These are phyloP conservation scores for Ptilorrhoa leucosticta DNA, from an alignment of 2,113 vertebrate genomes.

Conservation along the genomic window DNA sequence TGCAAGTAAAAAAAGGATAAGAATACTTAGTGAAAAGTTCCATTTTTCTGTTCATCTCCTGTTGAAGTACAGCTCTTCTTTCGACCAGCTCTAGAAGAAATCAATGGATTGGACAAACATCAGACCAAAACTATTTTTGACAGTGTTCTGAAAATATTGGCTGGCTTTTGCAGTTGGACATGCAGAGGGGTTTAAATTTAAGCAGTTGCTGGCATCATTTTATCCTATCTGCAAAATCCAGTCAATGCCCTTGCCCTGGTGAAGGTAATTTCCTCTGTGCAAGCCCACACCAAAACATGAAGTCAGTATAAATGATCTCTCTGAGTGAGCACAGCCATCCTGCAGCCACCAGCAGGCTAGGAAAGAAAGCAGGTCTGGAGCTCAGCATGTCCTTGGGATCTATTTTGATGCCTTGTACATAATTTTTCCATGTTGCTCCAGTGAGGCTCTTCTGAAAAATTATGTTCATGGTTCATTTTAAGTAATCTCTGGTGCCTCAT, in stretches of 20 bases:
- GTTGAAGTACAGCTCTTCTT: background rate
- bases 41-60: background rate
- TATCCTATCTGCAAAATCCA: background rate
- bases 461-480: background rate
- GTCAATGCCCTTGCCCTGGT: background rate
- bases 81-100: background rate
- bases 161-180: background rate
- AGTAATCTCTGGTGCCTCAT: background rate
- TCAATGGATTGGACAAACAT: background rate
- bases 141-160: background rate
- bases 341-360: fast-evolving
- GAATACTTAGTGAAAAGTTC: background rate
- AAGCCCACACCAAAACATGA: background rate
- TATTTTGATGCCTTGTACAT: background rate
- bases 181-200: background rate
- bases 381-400: background rate
- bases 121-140: background rate
- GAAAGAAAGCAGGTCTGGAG: fast-evolving
- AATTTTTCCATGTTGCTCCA: background rate
- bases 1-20: background rate
- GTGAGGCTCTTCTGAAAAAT: background rate
- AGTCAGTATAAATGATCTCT: background rate
- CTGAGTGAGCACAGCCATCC: fast-evolving
- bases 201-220: background rate
- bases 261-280: background rate